Conservation (phyloP, 2,113 vertebrate genomes). For the Cinclus mexicanus region DNA sequence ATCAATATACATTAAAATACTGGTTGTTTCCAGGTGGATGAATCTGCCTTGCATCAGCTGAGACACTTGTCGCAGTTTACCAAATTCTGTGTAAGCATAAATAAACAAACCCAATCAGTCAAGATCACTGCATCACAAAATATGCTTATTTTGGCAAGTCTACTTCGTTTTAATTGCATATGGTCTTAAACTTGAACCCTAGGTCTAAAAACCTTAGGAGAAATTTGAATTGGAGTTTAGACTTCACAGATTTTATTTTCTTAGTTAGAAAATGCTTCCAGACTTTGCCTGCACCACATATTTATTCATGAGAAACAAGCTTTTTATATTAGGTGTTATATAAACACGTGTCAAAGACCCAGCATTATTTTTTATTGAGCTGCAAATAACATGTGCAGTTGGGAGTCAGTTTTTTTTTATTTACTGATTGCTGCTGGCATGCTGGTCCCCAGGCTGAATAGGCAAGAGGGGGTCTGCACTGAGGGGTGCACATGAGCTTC, state of each 20-base stretch:
- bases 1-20: background rate
- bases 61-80: background rate
- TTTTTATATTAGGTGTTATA: constrained; percentile 50
- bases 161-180: background rate
- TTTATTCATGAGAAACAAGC: constrained; percentile 22
- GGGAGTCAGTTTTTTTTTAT: background rate
- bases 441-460: background rate
- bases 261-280: constrained; percentile 1
- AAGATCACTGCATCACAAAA: background rate
- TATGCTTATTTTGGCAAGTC: constrained; percentile 4
- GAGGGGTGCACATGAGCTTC: background rate
- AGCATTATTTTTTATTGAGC: constrained; percentile 34
- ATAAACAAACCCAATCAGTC: background rate
- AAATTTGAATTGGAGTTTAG: background rate
- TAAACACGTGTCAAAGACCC: constrained; percentile 36
- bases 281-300: background rate
- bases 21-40: background rate
- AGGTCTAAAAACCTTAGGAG: background rate
- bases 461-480: background rate
- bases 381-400: constrained; percentile 36
- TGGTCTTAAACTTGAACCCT: background rate
- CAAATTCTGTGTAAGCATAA: background rate
- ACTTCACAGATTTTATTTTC: constrained; percentile 22
- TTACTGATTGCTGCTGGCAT: constrained; percentile 1
- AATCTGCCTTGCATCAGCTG: background rate